Evolutionary conservation across 2,888 invertebrate genomes (phyloP), one percentile per base, ranked within the genome.

Genomic region (Tuta absoluta): DNA sequence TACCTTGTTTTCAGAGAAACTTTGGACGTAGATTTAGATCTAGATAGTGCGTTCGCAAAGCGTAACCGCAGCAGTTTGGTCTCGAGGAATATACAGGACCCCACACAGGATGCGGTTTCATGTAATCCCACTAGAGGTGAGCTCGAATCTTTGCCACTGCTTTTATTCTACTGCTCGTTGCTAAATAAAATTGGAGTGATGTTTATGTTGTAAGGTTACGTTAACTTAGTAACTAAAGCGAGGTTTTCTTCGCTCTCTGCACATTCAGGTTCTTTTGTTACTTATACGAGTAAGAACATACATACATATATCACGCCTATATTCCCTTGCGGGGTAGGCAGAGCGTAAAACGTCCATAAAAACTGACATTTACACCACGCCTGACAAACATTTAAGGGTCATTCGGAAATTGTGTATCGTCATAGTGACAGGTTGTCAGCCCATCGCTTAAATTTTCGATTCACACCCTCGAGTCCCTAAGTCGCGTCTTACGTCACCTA

Each of bases 101-200:
- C 49, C 19, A 41, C 63, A 57, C 58, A 62, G 17, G 49, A 63
- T 57, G 66, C 41, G 65, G 65, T 70, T n/a, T 65, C 75, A 19
- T 86, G 83, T 66, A 60, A 81, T 62, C 83, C 84, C 2, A 78
- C 73, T 28, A 75, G 68, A 70, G 74, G 84, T 84, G 64, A 71
- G 68, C 24, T 28, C 24, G 17, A 56, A 56, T 56, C 12, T 48
- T 10, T 5, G 48, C 23, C 45, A 17, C 45, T 45, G 45, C 17
- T 45, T 45, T 45, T 17, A 45, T 2, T 11, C 45, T 8, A 17
- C 45, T 45, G 4, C n/a, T n/a, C 45, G 17, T 45, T 45, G 45
- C 45, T 45, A 45, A 45, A 45, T 45, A 17, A 45, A 45, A 45
- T 45, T 45, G 45, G 5, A 45, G n/a, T 41, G 12, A 3, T 45